Percentiles rank a stretch among this genome's conserved stretches.
Conservation (phyloP, 2,797 vertebrate genomes). For the Psittacula echo region DNA sequence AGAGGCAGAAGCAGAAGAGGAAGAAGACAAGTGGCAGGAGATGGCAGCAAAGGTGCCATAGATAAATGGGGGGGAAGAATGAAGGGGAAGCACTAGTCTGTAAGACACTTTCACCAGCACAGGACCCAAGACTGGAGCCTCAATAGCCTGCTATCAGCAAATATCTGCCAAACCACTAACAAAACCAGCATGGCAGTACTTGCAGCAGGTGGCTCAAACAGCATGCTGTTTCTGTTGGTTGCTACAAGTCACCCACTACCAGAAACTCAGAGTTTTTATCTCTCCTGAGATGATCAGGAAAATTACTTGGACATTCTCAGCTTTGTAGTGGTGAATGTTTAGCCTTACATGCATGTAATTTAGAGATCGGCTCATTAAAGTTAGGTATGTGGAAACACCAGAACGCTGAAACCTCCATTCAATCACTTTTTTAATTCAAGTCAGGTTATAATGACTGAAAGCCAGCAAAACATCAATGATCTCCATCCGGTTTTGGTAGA, state of each 20-base stretch:
- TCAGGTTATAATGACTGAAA: neutral
- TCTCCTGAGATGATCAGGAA: neutral
- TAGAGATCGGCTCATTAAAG: neutral
- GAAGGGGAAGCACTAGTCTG: neutral
- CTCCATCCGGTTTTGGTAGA: neutral
- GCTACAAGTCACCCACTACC: neutral
- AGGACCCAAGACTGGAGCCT: neutral
- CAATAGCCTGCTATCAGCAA: neutral
- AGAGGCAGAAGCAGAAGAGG: constrained; percentile 32
- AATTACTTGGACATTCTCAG: neutral
- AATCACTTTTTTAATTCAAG: neutral
- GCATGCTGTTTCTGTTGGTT: accelerated
- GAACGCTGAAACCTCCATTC: neutral
- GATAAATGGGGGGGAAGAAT: neutral
- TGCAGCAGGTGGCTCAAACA: neutral
- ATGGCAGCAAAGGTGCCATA: neutral
- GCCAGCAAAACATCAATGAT: neutral
- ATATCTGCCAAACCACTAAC: neutral
- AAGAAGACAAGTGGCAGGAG: constrained; percentile 2
- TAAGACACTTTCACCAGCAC: neutral
- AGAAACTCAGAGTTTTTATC: neutral
- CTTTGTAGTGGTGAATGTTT: neutral
- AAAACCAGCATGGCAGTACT: neutral
- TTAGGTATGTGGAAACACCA: neutral
- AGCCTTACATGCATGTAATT: neutral